Evolutionary conservation across 2,113 vertebrate species (phyloP).

Genomic region (Micromys minutus): DNA sequence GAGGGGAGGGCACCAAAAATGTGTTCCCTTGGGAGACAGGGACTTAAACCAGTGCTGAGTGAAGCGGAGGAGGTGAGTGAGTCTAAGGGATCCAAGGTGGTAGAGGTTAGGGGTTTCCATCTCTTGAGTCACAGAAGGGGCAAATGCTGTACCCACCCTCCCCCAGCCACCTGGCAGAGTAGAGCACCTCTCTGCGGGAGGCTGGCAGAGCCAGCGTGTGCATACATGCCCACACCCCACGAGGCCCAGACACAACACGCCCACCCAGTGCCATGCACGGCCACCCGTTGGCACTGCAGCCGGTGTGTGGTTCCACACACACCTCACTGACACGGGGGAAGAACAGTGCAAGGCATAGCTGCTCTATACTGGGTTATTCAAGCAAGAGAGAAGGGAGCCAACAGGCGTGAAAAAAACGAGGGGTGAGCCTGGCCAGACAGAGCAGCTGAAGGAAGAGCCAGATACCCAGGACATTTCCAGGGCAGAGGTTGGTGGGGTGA

Average conservation of each 20-base stretch:
- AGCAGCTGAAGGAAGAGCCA: not conserved
- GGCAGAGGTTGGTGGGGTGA: not conserved
- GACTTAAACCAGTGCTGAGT: not conserved
- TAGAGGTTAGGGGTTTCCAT: not conserved
- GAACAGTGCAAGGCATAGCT: not conserved
- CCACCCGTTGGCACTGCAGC: conserved; percentile 50
- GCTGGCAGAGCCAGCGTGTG: conserved; percentile 12
- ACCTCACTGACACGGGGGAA: not conserved
- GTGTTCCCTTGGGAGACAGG: not conserved
- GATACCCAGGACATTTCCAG: not conserved
- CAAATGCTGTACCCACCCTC: not conserved
- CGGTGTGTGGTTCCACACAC: not conserved
- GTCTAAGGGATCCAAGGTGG: not conserved
- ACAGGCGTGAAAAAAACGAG: fast-evolving
- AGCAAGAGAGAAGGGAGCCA: not conserved
- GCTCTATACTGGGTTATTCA: not conserved
- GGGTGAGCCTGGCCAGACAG: not conserved
- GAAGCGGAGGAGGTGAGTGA: not conserved
- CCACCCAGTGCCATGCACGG: not conserved
- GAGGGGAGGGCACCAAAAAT: not conserved
- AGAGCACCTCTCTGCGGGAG: conserved; percentile 44
- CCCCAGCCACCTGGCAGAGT: conserved; percentile 8
- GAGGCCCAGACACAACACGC: conserved; percentile 64
- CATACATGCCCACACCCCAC: conserved; percentile 24
- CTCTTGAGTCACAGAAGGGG: not conserved